Conservation (phyloP, 2,113 vertebrate species). For the Phalacrocorax brasilianus region DNA sequence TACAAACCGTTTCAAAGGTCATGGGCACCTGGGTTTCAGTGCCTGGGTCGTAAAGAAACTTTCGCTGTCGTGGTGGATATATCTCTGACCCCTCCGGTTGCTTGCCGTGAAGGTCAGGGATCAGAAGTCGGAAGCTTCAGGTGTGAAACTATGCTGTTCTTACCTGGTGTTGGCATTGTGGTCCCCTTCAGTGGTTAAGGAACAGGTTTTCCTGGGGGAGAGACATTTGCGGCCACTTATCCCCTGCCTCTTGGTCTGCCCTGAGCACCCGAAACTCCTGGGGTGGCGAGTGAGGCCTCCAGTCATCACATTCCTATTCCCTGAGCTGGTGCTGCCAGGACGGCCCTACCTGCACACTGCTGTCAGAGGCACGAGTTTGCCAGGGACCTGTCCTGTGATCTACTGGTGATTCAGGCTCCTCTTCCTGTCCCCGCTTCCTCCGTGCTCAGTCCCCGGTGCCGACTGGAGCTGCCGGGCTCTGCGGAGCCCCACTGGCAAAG, state of each 20-base stretch:
- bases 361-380: slow-evolving; percentile 8
- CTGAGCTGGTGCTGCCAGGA: neutral
- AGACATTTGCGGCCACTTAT: neutral
- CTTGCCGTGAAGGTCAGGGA: neutral
- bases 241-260: neutral
- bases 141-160: neutral
- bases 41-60: neutral
- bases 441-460: neutral
- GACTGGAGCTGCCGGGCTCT: rapidly evolving
- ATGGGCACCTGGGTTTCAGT: neutral
- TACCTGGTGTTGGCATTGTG: neutral
- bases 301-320: slow-evolving; percentile 46
- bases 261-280: neutral
- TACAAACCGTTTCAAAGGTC: neutral
- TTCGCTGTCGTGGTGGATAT: neutral
- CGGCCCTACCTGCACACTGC: neutral
- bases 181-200: neutral
- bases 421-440: slow-evolving; percentile 10
- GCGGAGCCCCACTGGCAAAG: rapidly evolving
- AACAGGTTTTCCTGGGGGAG: neutral
- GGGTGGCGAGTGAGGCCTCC: neutral
- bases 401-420: slow-evolving; percentile 29
- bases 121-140: neutral
- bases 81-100: neutral
- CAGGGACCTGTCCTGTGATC: neutral